Base-by-base conservation (phyloP, 2,888 invertebrate genomes). In the Diploptera punctata region DNA sequence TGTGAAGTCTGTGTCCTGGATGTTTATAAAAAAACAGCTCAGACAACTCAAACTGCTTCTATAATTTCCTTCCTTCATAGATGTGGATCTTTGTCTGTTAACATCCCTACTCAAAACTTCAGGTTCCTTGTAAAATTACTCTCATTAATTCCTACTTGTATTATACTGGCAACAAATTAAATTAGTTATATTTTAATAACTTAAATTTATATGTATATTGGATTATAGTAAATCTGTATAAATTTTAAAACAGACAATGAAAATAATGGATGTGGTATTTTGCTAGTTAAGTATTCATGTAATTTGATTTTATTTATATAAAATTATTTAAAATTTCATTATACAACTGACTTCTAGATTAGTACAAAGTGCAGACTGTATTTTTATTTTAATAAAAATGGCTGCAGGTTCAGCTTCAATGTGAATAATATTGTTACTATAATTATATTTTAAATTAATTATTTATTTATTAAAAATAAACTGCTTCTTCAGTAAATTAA, bases 381-480 rank as follows among this genome's bases (percentile, higher is more conserved):
- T 21, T 13, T 21, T 52, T 52, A 21, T 52, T 52, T 24, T 19
- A 21, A 52, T n/a, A 24, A 52, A 21, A 9, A 52, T 3, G 52
- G 24, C 52, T 52, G 52, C 52, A 52, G 52, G 52, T 21, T 52
- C 52, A 52, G 52, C 52, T 13, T 10, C 7, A 10, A 52, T n/a
- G 19, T 19, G 19, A 24, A 52, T 24, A 24, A 52, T 52, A 52
- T 52, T 52, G 24, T 21, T 52, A 52, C n/a, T n/a, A n/a, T n/a
- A n/a, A n/a, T n/a, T 52, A 21, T 24, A 9, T 21, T 52, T 21
- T 52, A 52, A 52, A 52, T 52, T 52, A 52, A 52, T 13, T 52
- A 52, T 52, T 52, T 24, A 21, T 52, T 52, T 52, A 52, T 52
- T 52, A 52, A 38, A 52, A 52, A 52, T 52, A 52, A 52, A 52